These are phyloP conservation scores for Macrophya alboannulata DNA, from an alignment of 2,888 invertebrate genomes.

Conservation along the genomic window DNA sequence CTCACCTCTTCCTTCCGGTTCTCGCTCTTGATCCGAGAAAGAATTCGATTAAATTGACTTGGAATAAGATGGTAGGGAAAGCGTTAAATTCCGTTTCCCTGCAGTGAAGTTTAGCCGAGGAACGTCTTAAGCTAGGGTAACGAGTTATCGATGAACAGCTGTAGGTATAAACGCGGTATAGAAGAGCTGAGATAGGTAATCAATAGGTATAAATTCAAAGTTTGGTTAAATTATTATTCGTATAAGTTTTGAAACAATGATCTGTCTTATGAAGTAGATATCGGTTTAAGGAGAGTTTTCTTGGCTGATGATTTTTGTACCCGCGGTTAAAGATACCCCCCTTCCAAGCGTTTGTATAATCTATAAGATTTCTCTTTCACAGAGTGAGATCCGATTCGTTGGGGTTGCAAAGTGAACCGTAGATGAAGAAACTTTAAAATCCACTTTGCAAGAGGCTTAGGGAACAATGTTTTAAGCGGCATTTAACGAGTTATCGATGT, in stretches of 20 bases:
- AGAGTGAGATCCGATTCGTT: conserved; percentile 17
- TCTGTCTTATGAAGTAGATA: conserved; percentile 35
- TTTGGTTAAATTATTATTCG: conserved; percentile 43
- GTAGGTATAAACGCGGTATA: not conserved
- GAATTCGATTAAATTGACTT: conserved; percentile 16
- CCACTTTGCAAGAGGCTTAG: conserved; percentile 45
- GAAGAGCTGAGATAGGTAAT: conserved; percentile 20
- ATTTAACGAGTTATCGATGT: conserved; percentile 51
- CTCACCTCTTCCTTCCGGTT: not conserved
- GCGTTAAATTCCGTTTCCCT: conserved; percentile 36
- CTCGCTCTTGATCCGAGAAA: not conserved
- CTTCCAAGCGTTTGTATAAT: conserved; percentile 17
- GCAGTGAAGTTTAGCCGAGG: not conserved
- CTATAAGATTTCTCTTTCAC: conserved; percentile 28
- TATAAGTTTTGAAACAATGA: conserved; percentile 37
- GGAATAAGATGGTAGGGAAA: not conserved
- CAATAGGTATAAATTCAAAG: conserved; percentile 46
- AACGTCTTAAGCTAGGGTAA: conserved; percentile 20
- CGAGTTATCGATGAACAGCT: conserved; percentile 47
- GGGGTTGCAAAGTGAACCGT: conserved; percentile 15
- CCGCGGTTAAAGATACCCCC: not conserved
- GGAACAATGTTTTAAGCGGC: conserved; percentile 43
- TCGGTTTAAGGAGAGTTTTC: not conserved
- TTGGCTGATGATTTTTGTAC: not conserved
- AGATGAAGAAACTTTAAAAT: conserved; percentile 34